Base-by-base conservation (phyloP, 2,113 vertebrate species). In the Potamarius usumacintae region DNA sequence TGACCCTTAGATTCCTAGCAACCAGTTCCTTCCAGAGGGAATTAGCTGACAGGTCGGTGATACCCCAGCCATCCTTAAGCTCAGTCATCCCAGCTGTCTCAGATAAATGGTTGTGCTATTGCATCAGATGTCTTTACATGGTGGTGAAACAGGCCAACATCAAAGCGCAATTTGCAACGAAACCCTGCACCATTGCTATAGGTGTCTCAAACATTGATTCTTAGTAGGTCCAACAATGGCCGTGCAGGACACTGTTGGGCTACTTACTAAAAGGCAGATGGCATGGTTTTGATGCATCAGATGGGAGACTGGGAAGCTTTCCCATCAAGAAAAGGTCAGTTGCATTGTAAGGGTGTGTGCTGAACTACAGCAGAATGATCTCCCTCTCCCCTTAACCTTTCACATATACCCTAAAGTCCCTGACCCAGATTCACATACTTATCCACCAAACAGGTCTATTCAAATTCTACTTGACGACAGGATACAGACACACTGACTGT, bases 71-170 rank as follows among this genome's bases (percentile, higher is more conserved):
- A 55, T 80, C 17, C 53, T 20, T 80, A 57, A 80, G n/a, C 15
- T 58, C 27, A 58, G n/a, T 80, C 52, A 80, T 53, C 11, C 25
- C 1, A 2, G 7, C n/a, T 80, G n/a, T 80, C 53, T 7, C 0
- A 7, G n/a, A 57, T 80, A 57, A 58, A 58, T 3, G 0, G 77
- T 30, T 30, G 15, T 9, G 6, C 53, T 30, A 30, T 58, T 80
- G 14, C 77, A 57, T 80, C 77, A 79, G n/a, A 14, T 57, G 52
- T 77, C 22, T 50, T 76, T 50, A 76, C 20, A 72, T 72, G 72
- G 18, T 77, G 48, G 50, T 52, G 22, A 25, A 77, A 53, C 10
- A 15, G 77, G 7, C n/a, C 77, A 30, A 9, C 0, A 57, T 79
- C n/a, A 79, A 57, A 57, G 50, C 0, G 10, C 11, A 55, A 30